Evolutionary conservation across 2,113 vertebrate species (phyloP).

Genomic region (Nothobranchius furzeri): DNA sequence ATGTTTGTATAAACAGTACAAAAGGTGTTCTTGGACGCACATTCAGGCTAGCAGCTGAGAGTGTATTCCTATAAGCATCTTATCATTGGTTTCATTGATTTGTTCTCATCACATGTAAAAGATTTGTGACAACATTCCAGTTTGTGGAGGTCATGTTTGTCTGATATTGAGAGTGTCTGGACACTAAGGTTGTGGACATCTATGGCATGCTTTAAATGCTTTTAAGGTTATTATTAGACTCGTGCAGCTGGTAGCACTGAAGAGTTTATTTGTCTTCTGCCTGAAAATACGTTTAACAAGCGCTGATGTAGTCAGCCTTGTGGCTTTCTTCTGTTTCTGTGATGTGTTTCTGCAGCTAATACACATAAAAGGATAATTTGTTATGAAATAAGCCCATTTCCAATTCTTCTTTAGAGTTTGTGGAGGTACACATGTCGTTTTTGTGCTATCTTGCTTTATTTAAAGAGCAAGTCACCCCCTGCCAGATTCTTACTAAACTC

Average conservation of each 20-base stretch:
- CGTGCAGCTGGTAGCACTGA: neutral
- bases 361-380: too few species aligned
- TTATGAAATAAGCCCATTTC: too few species aligned
- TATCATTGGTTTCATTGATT: constrained; percentile 13
- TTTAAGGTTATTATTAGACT: constrained; percentile 10
- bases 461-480: neutral
- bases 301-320: neutral
- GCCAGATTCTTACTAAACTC: too few species aligned
- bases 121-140: neutral
- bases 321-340: neutral
- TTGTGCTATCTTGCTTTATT: constrained; percentile 4
- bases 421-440: neutral
- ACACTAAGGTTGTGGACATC: constrained; percentile 4
- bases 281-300: neutral
- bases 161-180: neutral
- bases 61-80: constrained; percentile 34
- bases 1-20: neutral
- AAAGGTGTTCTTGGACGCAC: neutral
- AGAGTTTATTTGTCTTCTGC: neutral
- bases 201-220: neutral
- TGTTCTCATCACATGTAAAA: constrained; percentile 3
- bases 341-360: neutral
- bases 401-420: too few species aligned
- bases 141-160: constrained; percentile 3
- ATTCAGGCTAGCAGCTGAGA: neutral